Conservation (phyloP, 2,113 vertebrate genomes). For the Syrrhaptes paradoxus region DNA sequence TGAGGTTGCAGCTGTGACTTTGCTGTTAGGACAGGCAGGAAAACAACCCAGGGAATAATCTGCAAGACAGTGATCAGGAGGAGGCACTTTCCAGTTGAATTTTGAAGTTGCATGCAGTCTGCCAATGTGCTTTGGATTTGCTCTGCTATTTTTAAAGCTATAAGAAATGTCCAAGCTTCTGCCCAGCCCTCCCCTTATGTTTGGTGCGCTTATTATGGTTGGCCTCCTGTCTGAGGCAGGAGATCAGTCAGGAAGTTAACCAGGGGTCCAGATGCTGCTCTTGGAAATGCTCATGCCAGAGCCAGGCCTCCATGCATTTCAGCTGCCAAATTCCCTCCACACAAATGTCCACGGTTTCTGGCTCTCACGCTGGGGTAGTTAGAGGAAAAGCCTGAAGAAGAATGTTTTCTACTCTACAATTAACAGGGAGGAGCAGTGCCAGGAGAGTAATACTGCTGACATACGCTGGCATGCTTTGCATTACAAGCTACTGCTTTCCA, state of each 20-base stretch:
- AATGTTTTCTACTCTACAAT: slow-evolving; percentile 44
- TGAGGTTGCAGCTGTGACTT: background rate
- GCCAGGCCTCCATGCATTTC: slow-evolving; percentile 40
- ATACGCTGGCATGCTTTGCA: slow-evolving; percentile 13
- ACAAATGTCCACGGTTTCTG: slow-evolving; percentile 44
- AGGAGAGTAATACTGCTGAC: slow-evolving; percentile 30
- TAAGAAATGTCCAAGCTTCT: slow-evolving; percentile 43
- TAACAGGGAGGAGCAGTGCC: slow-evolving; percentile 51
- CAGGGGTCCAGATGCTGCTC: slow-evolving; percentile 64
- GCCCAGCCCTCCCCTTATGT: background rate
- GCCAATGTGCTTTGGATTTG: slow-evolving; percentile 58
- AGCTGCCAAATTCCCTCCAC: slow-evolving; percentile 61
- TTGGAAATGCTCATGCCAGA: slow-evolving; percentile 62
- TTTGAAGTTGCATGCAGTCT: slow-evolving; percentile 37
- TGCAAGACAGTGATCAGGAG: slow-evolving; percentile 15
- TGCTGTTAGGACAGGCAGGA: background rate
- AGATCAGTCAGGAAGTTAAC: slow-evolving; percentile 68
- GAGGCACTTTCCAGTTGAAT: slow-evolving; percentile 20
- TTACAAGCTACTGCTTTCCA: slow-evolving; percentile 21
- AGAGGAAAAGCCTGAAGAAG: slow-evolving; percentile 63
- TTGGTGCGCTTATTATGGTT: slow-evolving; percentile 38
- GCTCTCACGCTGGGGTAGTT: slow-evolving; percentile 10
- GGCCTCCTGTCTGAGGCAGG: slow-evolving; percentile 53
- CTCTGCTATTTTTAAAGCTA: slow-evolving; percentile 49
- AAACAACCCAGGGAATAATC: background rate